Evolutionary conservation across 2,888 invertebrate genomes (phyloP), one percentile per base, ranked within the genome.

Genomic region (Leucophenga maculata): DNA sequence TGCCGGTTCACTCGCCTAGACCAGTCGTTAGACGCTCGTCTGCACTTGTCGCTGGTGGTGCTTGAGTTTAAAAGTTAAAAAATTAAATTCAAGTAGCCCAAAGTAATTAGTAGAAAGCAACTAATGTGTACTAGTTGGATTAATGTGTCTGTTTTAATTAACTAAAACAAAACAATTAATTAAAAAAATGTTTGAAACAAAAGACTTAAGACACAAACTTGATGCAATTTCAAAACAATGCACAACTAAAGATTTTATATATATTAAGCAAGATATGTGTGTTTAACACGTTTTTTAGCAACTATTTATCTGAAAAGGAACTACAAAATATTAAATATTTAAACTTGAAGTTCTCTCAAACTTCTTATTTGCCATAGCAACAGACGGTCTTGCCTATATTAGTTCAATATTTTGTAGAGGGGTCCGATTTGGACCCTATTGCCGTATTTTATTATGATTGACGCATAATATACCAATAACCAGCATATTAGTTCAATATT

Each of bases 91-190:
- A 78, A 73, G 59, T 75, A 69, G 72, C 69, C 64, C 77, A 14
- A 54, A 66, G 6, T 44, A 44, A 44, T 55, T 52, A 16, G 16
- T 52, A 65, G 50, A 65, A 48, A 65, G 32, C 32, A 50, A 20
- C 18, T 8, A 39, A 39, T 14, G 6, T 1, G 64, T 48, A 20
- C 39, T 14, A 50, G 14, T 22, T 4, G 48, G 16, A 22, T 20
- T n/a, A 67, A 57, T 14, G 18, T 39, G 11, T 22, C n/a, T 46
- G n/a, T 57, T 39, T 67, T 18, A 57, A 26, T 54, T 55, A n/a
- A n/a, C 32, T 26, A 65, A 73, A 77, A 74, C 77, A 72, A 81
- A 80, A 78, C 80, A 80, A 82, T 83, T 68, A 74, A 71, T 22
- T 16, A 44, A 39, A 16, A 59, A 66, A 66, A 55, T 57, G 22